Evolutionary conservation across 2,888 invertebrate species (phyloP), one percentile per base, ranked within the genome.

Genomic region (Cryptophagus acutangulus): DNA sequence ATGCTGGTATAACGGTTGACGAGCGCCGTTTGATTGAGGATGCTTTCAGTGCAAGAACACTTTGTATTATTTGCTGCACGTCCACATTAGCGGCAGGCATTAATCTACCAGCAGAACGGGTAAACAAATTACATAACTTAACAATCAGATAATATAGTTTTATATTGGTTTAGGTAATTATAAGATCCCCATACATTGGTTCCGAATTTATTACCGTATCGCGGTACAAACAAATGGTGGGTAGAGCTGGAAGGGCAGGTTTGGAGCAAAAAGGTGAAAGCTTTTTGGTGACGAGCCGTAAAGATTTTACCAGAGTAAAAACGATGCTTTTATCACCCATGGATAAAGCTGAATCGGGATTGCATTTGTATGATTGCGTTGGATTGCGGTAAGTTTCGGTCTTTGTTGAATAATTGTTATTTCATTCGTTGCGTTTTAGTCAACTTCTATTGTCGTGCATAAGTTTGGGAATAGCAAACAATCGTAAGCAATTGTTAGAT

Each of bases 11-110:
- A 30, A 91, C 90, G 2, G 75, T 75, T 4, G 94, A 93, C 59
- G 96, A 97, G 71, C 72, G 95, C 17, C 76, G 76, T 48, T 72
- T 90, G 36, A 73, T 96, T 10, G 95, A 96, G 66, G 87, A 86
- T 40, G 86, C 81, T 1, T 94, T 87, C 66, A 77, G 84, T 48
- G 74, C 77, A n/a, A 90, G 91, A 0, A 80, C 79, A n/a, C 70
- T 97, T 20, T 87, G 82, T 45, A 86, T 93, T 17, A 77, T 97
- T 48, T 90, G 93, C 63, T 95, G 94, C 64, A 97, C 96, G 0
- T 94, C 95, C 1, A 97, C 96, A 0, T 73, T 97, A 49, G 96
- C 96, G n/a, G 95, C 96, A 14, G 96, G 96, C 2, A 93, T 97
- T 17, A 97, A 97, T 76, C 75, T 97, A 52, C 96, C 96, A 9